These are phyloP conservation scores for Drosophila eohydei DNA, from an alignment of 2,888 invertebrate genomes.

Conservation along the genomic window DNA sequence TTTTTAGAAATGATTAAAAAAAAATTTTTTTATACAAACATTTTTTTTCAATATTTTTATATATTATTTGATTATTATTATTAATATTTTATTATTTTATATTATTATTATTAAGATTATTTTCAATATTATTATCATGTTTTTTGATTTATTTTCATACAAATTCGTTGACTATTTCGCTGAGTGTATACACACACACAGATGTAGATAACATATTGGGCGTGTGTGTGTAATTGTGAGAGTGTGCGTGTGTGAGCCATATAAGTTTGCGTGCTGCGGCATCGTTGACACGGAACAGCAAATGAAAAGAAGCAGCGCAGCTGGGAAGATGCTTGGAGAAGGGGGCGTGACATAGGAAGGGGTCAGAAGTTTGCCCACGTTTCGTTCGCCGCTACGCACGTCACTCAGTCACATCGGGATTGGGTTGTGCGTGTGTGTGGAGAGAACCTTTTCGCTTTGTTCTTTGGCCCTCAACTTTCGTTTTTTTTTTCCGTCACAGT, in stretches of 20 bases:
- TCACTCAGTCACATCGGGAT: conserved; percentile 29
- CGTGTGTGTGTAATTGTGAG: background rate
- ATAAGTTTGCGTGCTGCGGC: conserved; percentile 64
- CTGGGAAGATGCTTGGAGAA: background rate
- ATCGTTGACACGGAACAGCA: conserved; percentile 56
- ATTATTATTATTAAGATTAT: background rate
- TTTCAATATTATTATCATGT: background rate
- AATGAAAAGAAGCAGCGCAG: conserved; percentile 22
- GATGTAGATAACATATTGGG: background rate
- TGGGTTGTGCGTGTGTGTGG: background rate
- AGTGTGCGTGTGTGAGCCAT: conserved; percentile 21
- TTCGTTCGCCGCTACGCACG: conserved; percentile 57
- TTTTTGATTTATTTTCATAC: background rate
- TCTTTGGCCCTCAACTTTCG: conserved; percentile 42
- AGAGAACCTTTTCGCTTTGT: conserved; percentile 39
- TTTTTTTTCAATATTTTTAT: no score
- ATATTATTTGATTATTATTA: no score
- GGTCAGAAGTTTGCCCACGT: conserved; percentile 27
- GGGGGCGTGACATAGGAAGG: background rate
- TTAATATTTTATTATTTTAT: no score
- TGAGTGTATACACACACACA: background rate
- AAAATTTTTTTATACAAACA: no score
- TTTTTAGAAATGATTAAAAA: no score
- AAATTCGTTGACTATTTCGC: background rate
- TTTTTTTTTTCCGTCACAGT: conserved; percentile 25